Percentiles rank a stretch among this genome's conserved stretches.
These are phyloP conservation scores for Cebidichthys violaceus DNA, from an alignment of 2,113 vertebrate genomes.

Conservation along the genomic window DNA sequence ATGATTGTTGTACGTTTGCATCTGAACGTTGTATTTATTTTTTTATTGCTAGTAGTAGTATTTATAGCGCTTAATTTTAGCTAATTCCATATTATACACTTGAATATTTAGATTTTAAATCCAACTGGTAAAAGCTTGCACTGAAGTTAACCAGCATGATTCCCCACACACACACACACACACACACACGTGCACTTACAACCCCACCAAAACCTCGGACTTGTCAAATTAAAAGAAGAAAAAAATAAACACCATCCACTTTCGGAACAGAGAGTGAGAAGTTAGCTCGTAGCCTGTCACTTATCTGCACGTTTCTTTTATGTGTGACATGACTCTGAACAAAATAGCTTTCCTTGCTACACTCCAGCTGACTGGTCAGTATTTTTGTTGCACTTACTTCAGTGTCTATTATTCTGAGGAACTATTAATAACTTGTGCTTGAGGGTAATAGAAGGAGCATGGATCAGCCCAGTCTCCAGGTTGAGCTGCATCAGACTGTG, in stretches of 20 bases:
- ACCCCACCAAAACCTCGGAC: slow-evolving; percentile 23
- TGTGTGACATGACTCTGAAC: slow-evolving; percentile 37
- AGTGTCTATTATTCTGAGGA: not conserved
- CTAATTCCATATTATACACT: not conserved
- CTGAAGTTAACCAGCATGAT: not conserved
- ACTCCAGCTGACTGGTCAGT: slow-evolving; percentile 25
- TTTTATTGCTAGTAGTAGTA: not conserved
- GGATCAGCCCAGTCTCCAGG: not conserved
- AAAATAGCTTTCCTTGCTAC: slow-evolving; percentile 14
- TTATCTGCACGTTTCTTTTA: slow-evolving; percentile 18
- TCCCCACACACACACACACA: slow-evolving; percentile 9
- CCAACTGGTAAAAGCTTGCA: not conserved
- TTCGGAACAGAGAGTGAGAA: slow-evolving; percentile 16
- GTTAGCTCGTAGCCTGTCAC: slow-evolving; percentile 43
- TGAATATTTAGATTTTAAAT: not conserved
- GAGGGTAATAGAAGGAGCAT: slow-evolving; percentile 3
- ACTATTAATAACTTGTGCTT: slow-evolving; percentile 36
- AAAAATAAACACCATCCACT: slow-evolving; percentile 37
- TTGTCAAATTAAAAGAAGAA: slow-evolving; percentile 55
- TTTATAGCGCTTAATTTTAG: not conserved
- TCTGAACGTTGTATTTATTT: not conserved
- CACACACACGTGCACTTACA: slow-evolving; percentile 15
- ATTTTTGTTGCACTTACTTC: slow-evolving; percentile 10
- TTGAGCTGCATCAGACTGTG: slow-evolving; percentile 16
- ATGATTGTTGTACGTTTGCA: not conserved